Evolutionary conservation across 2,888 invertebrate genomes (phyloP).

Genomic region (Keiferia lycopersicella): DNA sequence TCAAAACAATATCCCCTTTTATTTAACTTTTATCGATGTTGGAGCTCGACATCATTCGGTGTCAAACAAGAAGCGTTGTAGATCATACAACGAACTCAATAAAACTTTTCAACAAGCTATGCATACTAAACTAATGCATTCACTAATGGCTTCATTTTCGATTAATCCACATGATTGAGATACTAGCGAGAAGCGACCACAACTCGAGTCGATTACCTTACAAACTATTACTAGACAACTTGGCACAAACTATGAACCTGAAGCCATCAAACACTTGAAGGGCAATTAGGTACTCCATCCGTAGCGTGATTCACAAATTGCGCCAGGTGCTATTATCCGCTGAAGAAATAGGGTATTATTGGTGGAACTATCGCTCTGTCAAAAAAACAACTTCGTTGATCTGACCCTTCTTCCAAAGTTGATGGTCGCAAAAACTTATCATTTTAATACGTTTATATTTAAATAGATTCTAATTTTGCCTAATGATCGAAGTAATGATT

Average conservation of each 20-base stretch:
- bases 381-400: neutral
- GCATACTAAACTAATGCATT: slow-evolving; percentile 4
- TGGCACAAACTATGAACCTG: neutral
- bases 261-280: slow-evolving; percentile 5
- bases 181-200: slow-evolving; percentile 6
- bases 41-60: too few relatives aligned
- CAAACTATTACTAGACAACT: slow-evolving; percentile 11
- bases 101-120: neutral
- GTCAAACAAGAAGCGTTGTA: too few relatives aligned
- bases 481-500: too few relatives aligned
- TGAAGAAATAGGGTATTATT: neutral
- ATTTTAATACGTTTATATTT: too few relatives aligned
- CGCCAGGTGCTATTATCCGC: slow-evolving; percentile 12
- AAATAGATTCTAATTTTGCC: too few relatives aligned
- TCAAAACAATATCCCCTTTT: too few relatives aligned
- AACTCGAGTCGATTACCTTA: slow-evolving; percentile 10
- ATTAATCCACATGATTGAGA: slow-evolving; percentile 7
- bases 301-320: slow-evolving; percentile 18
- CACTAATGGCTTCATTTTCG: neutral
- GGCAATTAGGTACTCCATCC: slow-evolving; percentile 3
- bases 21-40: neutral
- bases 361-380: neutral
- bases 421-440: too few relatives aligned
- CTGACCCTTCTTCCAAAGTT: too few relatives aligned
- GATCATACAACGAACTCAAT: neutral